These are phyloP conservation scores for Lochmaea capreae DNA, from an alignment of 2,888 invertebrate genomes.

Conservation along the genomic window DNA sequence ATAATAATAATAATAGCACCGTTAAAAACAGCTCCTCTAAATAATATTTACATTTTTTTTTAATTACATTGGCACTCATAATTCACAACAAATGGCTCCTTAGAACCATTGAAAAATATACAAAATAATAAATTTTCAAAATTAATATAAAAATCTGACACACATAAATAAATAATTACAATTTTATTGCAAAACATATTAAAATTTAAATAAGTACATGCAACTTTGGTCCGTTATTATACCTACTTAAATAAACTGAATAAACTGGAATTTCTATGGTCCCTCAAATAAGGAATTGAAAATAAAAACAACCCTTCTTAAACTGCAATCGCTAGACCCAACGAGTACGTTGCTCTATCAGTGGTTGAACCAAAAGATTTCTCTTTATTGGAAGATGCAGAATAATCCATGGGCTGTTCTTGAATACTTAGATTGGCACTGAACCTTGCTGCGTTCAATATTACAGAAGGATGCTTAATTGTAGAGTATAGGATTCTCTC, in stretches of 20 bases:
- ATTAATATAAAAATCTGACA: background rate
- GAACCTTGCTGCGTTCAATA: conserved; percentile 55
- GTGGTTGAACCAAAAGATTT: conserved; percentile 42
- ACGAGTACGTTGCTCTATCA: conserved; percentile 50
- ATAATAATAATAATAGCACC: conserved; percentile 48
- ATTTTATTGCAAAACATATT: conserved; percentile 4
- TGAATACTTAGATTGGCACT: conserved; percentile 50
- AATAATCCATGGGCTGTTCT: conserved; percentile 65
- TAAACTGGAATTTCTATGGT: conserved; percentile 38
- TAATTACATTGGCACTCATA: conserved; percentile 51
- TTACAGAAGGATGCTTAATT: conserved; percentile 63
- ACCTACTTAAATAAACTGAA: conserved; percentile 8
- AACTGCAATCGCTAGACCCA: conserved; percentile 60
- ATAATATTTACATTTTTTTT: conserved; percentile 30
- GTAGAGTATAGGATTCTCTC: conserved; percentile 65
- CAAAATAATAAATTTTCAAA: background rate
- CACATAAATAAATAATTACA: conserved; percentile 9
- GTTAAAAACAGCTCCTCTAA: conserved; percentile 50
- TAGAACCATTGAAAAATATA: background rate
- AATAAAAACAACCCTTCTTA: conserved; percentile 34
- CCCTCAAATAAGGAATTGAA: conserved; percentile 30
- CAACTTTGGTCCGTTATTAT: conserved; percentile 13
- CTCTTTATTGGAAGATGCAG: conserved; percentile 51
- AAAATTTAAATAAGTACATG: conserved; percentile 6
- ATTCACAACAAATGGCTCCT: conserved; percentile 45